Evolutionary conservation across 2,113 vertebrate genomes (phyloP), one percentile per base, ranked within the genome.

Genomic region (Sander lucioperca): DNA sequence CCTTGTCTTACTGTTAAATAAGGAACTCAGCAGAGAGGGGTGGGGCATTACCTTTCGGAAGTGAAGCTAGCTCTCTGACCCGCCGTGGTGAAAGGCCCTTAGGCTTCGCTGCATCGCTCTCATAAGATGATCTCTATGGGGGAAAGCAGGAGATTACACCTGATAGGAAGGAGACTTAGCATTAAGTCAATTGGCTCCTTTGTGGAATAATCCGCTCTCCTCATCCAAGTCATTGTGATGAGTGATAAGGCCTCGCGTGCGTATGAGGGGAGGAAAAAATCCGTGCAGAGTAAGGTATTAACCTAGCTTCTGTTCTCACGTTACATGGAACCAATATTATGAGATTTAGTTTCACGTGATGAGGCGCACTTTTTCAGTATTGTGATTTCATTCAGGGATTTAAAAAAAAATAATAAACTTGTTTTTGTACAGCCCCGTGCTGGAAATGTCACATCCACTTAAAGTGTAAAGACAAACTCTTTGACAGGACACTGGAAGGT

Each of bases 61-160:
- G 90, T 86, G 64, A 90, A 85, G 66, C 67, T 79, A 80, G 85
- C 90, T 85, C 74, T 62, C 77, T 92, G 86, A 89, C 81, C 87
- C n/a, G 5, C 25, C 0, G 43, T 65, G 66, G 77, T 88, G 76
- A 89, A 82, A 88, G 80, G 82, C 39, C 67, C 48, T 64, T 12
- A 53, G 86, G 82, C 78, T 66, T 77, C 2, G 3, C 82, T 13
- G 79, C 67, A 0, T 82, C 30, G 30, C 85, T 87, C 68, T 63
- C 63, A 79, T 82, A 53, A 82, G 73, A 75, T 83, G 80, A 91
- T 84, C 83, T 89, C 53, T 71, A 27, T 57, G 66, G 70, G 69
- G 84, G 62, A 85, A 74, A 80, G 83, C 79, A 74, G 75, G 69
- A 89, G 85, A 90, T 91, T 91, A 82, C 71, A 83, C 66, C 82